A percentile compares a stretch with the other conserved stretches of the same genome.
Evolutionary conservation across 2,888 invertebrate species (phyloP).

Genomic region (Athripsodes cinereus): DNA sequence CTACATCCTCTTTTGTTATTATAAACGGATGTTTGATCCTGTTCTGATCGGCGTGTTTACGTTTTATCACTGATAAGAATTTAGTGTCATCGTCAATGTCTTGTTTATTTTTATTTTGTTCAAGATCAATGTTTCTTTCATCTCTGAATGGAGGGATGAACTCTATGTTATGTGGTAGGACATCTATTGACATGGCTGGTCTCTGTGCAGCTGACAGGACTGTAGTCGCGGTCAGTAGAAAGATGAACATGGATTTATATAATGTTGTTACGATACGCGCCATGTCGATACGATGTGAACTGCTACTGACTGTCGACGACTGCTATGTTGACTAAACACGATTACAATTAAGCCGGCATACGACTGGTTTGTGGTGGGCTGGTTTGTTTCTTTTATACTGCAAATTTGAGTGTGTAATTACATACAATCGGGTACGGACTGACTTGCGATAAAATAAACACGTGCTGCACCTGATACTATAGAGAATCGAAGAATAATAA

Average conservation of each 20-base stretch:
- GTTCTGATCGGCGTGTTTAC: slow-evolving; percentile 34
- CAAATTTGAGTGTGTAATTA: slow-evolving; percentile 24
- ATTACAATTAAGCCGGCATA: slow-evolving; percentile 13
- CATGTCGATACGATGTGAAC: slow-evolving; percentile 8
- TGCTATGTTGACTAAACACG: neutral
- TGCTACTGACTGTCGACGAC: neutral
- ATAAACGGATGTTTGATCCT: slow-evolving; percentile 44
- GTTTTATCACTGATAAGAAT: slow-evolving; percentile 39
- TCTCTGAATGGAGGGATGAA: slow-evolving; percentile 6
- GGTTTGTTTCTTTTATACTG: slow-evolving; percentile 26
- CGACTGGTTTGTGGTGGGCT: slow-evolving; percentile 21
- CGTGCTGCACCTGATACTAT: no score
- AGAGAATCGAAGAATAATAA: no score
- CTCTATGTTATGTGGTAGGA: slow-evolving; percentile 10
- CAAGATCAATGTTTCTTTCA: slow-evolving; percentile 13
- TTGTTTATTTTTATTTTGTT: neutral
- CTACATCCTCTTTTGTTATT: slow-evolving; percentile 37
- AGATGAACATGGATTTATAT: no score
- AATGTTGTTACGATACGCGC: slow-evolving; percentile 2
- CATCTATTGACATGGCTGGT: slow-evolving; percentile 5
- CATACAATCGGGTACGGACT: slow-evolving; percentile 9
- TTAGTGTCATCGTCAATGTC: slow-evolving; percentile 40
- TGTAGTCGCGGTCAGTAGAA: neutral
- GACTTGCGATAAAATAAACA: no score
- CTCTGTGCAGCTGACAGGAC: slow-evolving; percentile 2